Base-by-base conservation (phyloP, 2,888 invertebrate species). In the Clistopyga incitator region DNA sequence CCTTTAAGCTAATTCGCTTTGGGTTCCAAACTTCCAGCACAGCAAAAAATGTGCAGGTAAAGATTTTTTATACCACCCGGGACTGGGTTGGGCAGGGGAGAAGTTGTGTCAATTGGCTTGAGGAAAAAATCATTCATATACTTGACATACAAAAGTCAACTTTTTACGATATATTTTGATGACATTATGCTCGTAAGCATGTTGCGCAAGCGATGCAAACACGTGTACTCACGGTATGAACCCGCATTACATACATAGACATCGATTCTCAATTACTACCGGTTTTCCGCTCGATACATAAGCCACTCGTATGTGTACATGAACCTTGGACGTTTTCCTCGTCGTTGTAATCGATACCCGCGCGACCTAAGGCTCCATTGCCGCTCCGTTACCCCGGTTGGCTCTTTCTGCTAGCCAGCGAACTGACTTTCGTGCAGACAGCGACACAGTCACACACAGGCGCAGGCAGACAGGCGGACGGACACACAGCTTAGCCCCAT, bases 261-360 rank as follows among this genome's bases (percentile, higher is more conserved):
- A 84, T 83, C 79, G 84, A 84, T 81, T 83, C 71, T 74, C 50
- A 52, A 64, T 59, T 65, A 11, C 50, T 75, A 52, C 61, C 80
- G 74, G 68, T 72, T 82, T 74, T 77, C 67, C 80, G 71, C 78
- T 82, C 76, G 81, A 81, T 83, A 82, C 29, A 65, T 38, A 64
- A 64, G 61, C 38, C 18, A 64, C 34, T 42, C 61, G 61, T 64
- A 38, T 75, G 71, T 65, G 65, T 75, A 79, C 54, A 76, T 47
- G 84, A 85, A 84, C 81, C 84, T 86, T 86, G 83, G 75, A 81
- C 82, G 75, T 81, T 83, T 83, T 83, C 81, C 77, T 81, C 56
- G 67, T 81, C 64, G 54, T 71, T 61, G 81, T 72, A 85, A 86
- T 86, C 86, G 81, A 86, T 86, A 85, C 52, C 47, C 81, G 71